phyloP scores from a whole-genome alignment of 2,113 vertebrate species.

The Fukomys damarensis region DNA sequence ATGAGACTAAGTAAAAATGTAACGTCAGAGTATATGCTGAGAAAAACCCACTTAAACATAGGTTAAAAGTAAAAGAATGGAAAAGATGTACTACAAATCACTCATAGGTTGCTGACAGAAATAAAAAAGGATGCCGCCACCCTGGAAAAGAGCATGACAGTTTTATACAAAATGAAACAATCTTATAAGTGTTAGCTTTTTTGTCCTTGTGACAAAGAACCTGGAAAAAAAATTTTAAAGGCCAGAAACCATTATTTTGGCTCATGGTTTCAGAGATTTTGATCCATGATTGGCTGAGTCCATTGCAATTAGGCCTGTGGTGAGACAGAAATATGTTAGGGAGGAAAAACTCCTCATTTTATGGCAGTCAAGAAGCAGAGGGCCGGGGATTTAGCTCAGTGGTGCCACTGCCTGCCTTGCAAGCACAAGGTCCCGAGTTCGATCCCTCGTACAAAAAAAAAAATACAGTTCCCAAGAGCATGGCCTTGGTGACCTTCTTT shows the following conservation, averaged over 20 bases:
- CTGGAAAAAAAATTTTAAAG: not conserved
- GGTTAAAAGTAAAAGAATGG: not conserved
- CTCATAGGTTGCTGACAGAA: not conserved
- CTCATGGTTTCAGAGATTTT: not conserved
- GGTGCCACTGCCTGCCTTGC: no score
- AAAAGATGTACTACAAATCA: not conserved
- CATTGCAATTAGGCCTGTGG: not conserved
- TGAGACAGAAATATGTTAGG: not conserved
- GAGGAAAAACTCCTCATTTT: not conserved
- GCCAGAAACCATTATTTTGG: not conserved
- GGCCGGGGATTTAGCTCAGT: no score
- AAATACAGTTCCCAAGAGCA: not conserved
- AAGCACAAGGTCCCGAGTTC: no score
- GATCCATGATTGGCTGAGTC: not conserved
- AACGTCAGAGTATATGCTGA: not conserved
- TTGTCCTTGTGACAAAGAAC: not conserved
- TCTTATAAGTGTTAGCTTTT: not conserved
- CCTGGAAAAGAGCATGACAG: not conserved
- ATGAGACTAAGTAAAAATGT: not conserved
- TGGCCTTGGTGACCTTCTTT: not conserved
- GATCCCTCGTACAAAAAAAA: no score
- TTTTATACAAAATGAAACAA: not conserved
- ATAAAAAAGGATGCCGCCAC: not conserved
- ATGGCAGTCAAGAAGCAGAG: not conserved
- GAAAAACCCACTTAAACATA: not conserved